phyloP scores from a whole-genome alignment of 2,113 vertebrate species.

The Gymnocephalus cernua region DNA sequence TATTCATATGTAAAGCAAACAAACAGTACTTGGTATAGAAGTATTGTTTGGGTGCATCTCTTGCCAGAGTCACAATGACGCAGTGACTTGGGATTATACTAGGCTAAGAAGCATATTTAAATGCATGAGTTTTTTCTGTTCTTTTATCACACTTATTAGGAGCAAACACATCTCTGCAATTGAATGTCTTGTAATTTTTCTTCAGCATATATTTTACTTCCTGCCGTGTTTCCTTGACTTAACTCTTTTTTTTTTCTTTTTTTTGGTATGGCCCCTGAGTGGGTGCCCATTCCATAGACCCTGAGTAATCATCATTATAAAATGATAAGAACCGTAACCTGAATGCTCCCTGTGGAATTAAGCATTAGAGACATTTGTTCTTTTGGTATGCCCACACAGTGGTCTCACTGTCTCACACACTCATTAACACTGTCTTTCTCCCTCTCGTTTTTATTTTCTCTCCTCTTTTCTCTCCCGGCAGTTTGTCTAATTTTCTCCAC shows the following conservation, averaged over 20 bases:
- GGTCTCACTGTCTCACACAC: conserved; percentile 63
- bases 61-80: conserved; percentile 72
- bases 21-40: conserved; percentile 80
- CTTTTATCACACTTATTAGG: conserved; percentile 84
- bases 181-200: conserved; percentile 80
- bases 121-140: conserved; percentile 84
- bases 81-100: conserved; percentile 69
- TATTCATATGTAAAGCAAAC: conserved; percentile 86
- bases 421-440: conserved; percentile 62
- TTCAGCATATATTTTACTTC: conserved; percentile 70
- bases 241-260: conserved; percentile 36
- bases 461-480: conserved; percentile 34
- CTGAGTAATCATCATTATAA: conserved; percentile 80
- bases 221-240: conserved; percentile 58
- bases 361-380: conserved; percentile 70
- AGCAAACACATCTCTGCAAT: conserved; percentile 77
- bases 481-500: conserved; percentile 63
- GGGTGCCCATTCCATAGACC: conserved; percentile 63
- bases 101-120: conserved; percentile 88
- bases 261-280: conserved; percentile 51
- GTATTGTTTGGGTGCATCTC: conserved; percentile 74
- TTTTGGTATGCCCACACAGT: conserved; percentile 61
- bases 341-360: conserved; percentile 74
- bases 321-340: conserved; percentile 75
- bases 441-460: conserved; percentile 40